Base-by-base conservation (phyloP, 2,888 invertebrate genomes). In the Trissolcus japonicus region DNA sequence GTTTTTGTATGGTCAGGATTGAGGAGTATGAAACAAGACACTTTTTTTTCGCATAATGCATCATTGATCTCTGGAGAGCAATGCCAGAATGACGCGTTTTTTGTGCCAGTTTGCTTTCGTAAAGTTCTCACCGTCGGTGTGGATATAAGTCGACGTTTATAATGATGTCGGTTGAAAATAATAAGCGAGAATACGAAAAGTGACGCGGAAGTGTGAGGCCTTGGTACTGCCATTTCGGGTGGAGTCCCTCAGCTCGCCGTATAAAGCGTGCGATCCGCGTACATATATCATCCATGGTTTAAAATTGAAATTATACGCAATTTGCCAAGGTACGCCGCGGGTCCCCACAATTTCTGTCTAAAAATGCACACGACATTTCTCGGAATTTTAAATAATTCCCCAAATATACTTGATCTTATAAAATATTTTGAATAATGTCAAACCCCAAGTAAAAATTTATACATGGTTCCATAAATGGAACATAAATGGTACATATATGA, bases 161-260 rank as follows among this genome's bases (percentile, higher is more conserved):
- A 72, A 73, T 61, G 73, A 68, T 68, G 50, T 55, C 65, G 73
- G 63, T 59, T 59, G 77, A 11, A 77, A 77, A 72, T 76, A 53
- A 66, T 61, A 76, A 66, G 65, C 57, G 53, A 71, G 72, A 66
- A 72, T 72, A 63, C 76, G 60, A 77, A 77, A 77, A 77, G 73
- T 73, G 77, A 77, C 77, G 68, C 77, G 73, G 77, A 77, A 77
- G 77, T 67, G 59, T 59, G 56, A 63, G 68, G 65, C 77, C 77
- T 77, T 77, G 77, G 67, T 41, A 60, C 54, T 59, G 65, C 77
- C 67, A 77, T 77, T 77, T 73, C 50, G 63, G 73, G 67, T 43
- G 60, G 65, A 65, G 77, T 68, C 77, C 77, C 76, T 77, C 77
- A 60, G 13, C 77, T 16, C 55, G 57, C 77, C 77, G 73, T 77